Base-by-base conservation (phyloP, 1,140 invertebrate genomes). In the Cheumatopsyche charites region DNA sequence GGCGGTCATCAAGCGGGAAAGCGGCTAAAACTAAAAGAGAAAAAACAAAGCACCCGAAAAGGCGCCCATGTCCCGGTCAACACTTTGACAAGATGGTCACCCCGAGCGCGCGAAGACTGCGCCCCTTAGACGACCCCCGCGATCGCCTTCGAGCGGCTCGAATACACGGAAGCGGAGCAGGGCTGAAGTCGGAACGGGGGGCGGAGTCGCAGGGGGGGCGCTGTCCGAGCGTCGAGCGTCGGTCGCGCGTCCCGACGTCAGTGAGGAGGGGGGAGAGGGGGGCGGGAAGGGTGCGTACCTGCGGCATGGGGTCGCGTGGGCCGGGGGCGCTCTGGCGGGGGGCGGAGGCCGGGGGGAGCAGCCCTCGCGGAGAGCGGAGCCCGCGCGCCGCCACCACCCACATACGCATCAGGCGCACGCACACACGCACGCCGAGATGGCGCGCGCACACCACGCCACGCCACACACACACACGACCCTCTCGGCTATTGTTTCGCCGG, bases 341-440 rank as follows among this genome's bases (percentile, higher is more conserved):
- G 47, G 19, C 47, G 47, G n/a, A 15, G 47, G 47, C 47, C n/a
- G 19, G n/a, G 47, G 47, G 45, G 4, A 52, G 12, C 2, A 13
- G 12, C 45, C 13, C 47, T 52, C 47, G 47, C 47, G 19, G 6
- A 52, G n/a, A 15, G n/a, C n/a, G n/a, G n/a, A n/a, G n/a, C 47
- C 47, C 47, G 47, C 47, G 47, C 47, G n/a, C 47, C 47, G 47
- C 47, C 47, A 1, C 9, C 47, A 11, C 15, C 47, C 47, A 52
- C 47, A 17, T 47, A n/a, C 45, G 45, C 47, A 52, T 15, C 12
- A 12, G n/a, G 15, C 47, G 7, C 47, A 52, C 47, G 47, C 47
- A 52, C 47, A 52, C 47, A 17, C 3, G 29, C 29, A n/a, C n/a
- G n/a, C n/a, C n/a, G n/a, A n/a, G n/a, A n/a, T n/a, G 29, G 29